A percentile compares a stretch with the other conserved stretches of the same genome.
Conservation (phyloP, 1,140 invertebrate genomes). For the Listronotus oregonensis region DNA sequence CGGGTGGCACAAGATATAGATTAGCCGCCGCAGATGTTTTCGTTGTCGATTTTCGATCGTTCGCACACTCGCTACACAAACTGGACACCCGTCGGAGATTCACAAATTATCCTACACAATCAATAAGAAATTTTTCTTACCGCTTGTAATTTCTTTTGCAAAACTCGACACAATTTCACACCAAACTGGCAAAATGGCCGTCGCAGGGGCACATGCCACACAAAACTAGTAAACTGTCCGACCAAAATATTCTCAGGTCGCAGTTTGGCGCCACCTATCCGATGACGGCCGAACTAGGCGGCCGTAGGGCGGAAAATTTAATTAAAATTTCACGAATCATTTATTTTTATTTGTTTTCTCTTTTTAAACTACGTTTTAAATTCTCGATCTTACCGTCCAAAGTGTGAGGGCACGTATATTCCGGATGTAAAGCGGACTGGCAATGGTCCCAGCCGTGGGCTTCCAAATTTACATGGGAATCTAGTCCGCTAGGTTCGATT, state of each 20-base stretch:
- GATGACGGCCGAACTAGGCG: constrained; percentile 2
- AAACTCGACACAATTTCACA: constrained; percentile 66
- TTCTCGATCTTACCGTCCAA: constrained; percentile 40
- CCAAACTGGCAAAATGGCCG: constrained; percentile 72
- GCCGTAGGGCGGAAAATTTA: constrained; percentile 13
- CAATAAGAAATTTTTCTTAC: constrained; percentile 51
- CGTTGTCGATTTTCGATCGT: constrained; percentile 17
- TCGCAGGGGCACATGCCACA: constrained; percentile 69
- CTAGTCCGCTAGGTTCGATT: constrained; percentile 3
- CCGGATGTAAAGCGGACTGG: constrained; percentile 14
- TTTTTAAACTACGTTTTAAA: not conserved
- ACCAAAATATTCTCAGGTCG: constrained; percentile 33
- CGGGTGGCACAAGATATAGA: constrained; percentile 46
- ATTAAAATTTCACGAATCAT: constrained; percentile 4
- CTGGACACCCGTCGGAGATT: constrained; percentile 17
- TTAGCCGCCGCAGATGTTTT: constrained; percentile 48
- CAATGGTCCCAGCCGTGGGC: constrained; percentile 36
- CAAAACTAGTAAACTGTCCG: constrained; percentile 63
- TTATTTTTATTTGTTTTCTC: not conserved
- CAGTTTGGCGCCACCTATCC: constrained; percentile 40
- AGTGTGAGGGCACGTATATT: constrained; percentile 32
- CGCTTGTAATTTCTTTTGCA: constrained; percentile 56
- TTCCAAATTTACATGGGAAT: constrained; percentile 38
- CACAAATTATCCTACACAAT: constrained; percentile 39
- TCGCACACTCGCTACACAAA: constrained; percentile 16